These are phyloP conservation scores for Chelonus insularis DNA, from an alignment of 1,140 invertebrate genomes.

Conservation along the genomic window DNA sequence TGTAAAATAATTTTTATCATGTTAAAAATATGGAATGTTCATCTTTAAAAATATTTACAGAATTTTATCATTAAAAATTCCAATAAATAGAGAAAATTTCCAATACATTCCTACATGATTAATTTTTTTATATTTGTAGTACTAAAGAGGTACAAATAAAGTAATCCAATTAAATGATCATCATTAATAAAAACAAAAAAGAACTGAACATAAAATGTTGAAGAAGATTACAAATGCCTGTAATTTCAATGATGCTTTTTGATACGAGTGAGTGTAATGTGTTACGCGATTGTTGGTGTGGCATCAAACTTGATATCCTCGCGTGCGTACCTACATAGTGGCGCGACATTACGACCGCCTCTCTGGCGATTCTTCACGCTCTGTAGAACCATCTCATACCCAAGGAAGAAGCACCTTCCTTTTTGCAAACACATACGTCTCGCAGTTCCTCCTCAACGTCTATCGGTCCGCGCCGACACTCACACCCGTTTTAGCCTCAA, in stretches of 20 bases:
- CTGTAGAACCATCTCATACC: constrained; percentile 16
- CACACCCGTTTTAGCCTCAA: neutral
- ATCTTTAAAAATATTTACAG: too few relatives aligned
- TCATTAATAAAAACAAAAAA: neutral
- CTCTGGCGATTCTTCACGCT: constrained; percentile 17
- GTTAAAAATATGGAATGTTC: too few relatives aligned
- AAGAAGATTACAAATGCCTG: constrained; percentile 11
- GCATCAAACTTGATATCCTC: neutral
- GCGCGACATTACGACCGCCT: constrained; percentile 15
- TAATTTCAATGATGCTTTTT: constrained; percentile 5
- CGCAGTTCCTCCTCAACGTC: neutral
- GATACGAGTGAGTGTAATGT: constrained; percentile 8
- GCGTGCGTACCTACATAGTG: constrained; percentile 10
- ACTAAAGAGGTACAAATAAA: neutral
- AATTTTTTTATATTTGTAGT: too few relatives aligned
- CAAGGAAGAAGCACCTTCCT: constrained; percentile 3
- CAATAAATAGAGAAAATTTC: too few relatives aligned
- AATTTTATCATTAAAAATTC: too few relatives aligned
- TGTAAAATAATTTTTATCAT: too few relatives aligned
- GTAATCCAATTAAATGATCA: neutral
- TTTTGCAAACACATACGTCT: constrained; percentile 1
- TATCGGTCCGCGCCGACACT: constrained; percentile 5
- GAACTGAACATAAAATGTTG: neutral
- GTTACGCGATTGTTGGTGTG: constrained; percentile 8
- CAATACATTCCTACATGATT: too few relatives aligned